Evolutionary conservation across 2,113 vertebrate genomes (phyloP).

Genomic region (Oceanodroma tethys): DNA sequence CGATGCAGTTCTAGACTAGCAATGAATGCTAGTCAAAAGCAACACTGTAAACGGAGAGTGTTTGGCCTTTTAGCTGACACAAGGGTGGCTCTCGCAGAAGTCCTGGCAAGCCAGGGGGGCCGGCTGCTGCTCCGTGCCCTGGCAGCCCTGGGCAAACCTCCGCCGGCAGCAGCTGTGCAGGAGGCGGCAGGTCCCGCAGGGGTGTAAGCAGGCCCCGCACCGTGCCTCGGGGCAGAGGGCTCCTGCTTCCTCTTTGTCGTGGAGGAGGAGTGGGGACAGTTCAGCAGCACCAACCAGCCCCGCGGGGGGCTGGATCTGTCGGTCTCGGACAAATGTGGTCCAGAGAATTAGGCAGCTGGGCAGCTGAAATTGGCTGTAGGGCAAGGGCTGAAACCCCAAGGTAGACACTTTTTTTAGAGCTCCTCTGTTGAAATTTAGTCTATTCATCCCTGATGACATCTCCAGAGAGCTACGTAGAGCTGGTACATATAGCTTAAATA

Average conservation of each 20-base stretch:
- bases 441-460: background rate
- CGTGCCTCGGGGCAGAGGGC: background rate
- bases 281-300: too few relatives aligned
- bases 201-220: background rate
- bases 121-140: background rate
- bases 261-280: background rate
- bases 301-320: accelerated
- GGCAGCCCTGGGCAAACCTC: background rate
- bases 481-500: too few relatives aligned
- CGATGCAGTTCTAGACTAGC: background rate
- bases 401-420: background rate
- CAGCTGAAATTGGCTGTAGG: background rate
- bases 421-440: background rate
- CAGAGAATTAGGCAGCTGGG: background rate
- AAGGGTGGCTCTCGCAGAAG: background rate
- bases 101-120: background rate
- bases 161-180: accelerated
- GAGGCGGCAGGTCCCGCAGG: background rate
- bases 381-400: background rate
- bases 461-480: background rate
- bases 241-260: background rate
- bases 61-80: background rate
- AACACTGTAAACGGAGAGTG: background rate
- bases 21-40: background rate
- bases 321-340: background rate